Base-by-base conservation (phyloP, 92 coral and sea anemone species). In the Micromussa lordhowensis region DNA sequence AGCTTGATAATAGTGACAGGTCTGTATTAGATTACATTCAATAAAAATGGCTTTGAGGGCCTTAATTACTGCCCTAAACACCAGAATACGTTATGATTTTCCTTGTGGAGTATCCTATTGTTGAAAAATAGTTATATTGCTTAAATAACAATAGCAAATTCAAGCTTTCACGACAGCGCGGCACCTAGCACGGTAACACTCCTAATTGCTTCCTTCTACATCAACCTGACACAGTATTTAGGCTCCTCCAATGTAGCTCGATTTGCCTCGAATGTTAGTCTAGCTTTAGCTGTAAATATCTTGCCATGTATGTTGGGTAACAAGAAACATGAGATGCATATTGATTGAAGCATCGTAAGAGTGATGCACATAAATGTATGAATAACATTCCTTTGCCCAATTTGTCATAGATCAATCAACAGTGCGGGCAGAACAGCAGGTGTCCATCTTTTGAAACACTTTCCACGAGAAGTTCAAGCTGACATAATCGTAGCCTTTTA, bases 401-500 rank as follows among this genome's bases (percentile, higher is more conserved):
- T 57, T 21, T 10, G 36, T 7, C 29, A 12, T 30, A 85, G 88
- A 48, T 77, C 82, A 11, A 38, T 76, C 48, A 38, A 75, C 30
- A 36, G 76, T 35, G 30, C 0, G 19, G 77, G 44, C 64, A 57
- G 77, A 6, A 11, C 40, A 14, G 76, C 58, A 31, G 61, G 64
- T 17, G 53, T 77, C 12, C 51, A 85, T 12, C 0, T 85, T 6
- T 57, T 85, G n/a, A 77, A 76, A 4, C 21, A 64, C 55, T 85
- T 59, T 63, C 88, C 88, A 76, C 36, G 26, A 48, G 29, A 55
- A 31, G 66, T 44, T 15, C 26, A 77, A 6, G 22, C 82, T 21
- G 64, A 76, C 32, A 4, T 85, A 28, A 75, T 85, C 31, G 76
- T 85, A 28, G 88, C 88, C 19, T 77, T 85, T 64, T 85, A 85